Conservation (phyloP, 1,140 invertebrate genomes). For the Drosophila nikananu region DNA sequence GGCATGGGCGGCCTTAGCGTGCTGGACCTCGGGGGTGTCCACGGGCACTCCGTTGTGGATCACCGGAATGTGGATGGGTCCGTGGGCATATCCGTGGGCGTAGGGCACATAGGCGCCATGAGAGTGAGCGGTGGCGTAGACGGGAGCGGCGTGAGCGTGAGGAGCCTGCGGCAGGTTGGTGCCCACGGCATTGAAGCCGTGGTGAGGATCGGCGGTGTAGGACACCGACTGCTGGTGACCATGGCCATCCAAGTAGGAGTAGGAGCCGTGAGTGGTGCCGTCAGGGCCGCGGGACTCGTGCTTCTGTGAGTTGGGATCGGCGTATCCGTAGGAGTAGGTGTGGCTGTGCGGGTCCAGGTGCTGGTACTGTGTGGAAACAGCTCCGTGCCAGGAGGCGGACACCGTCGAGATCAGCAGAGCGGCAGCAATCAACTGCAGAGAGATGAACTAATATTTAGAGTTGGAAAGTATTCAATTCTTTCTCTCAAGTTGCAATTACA, state of each 20-base stretch:
- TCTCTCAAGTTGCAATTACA: not conserved
- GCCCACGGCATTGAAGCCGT: constrained; percentile 89
- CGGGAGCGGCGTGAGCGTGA: constrained; percentile 50
- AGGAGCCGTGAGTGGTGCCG: constrained; percentile 89
- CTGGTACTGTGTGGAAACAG: constrained; percentile 86
- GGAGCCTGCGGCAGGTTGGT: constrained; percentile 88
- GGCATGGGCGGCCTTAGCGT: constrained; percentile 87
- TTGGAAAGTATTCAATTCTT: not conserved
- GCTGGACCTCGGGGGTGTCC: constrained; percentile 88
- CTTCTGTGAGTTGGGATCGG: constrained; percentile 89
- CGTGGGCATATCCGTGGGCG: constrained; percentile 54
- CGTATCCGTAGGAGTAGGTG: constrained; percentile 89
- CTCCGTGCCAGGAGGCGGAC: constrained; percentile 77
- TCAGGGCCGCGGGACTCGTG: constrained; percentile 88
- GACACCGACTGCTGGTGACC: constrained; percentile 89
- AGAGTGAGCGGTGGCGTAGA: constrained; percentile 66
- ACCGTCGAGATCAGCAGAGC: constrained; percentile 79
- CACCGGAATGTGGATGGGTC: constrained; percentile 73
- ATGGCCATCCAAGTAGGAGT: constrained; percentile 90
- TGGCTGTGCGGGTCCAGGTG: constrained; percentile 88
- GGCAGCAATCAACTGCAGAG: constrained; percentile 70
- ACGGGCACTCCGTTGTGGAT: constrained; percentile 79
- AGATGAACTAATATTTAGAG: not conserved
- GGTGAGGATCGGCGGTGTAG: constrained; percentile 88
- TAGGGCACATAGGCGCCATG: constrained; percentile 54